A percentile compares a stretch with the other conserved stretches of the same genome.
These are phyloP conservation scores for Andricus curvator DNA, from an alignment of 2,888 invertebrate genomes.

Conservation along the genomic window DNA sequence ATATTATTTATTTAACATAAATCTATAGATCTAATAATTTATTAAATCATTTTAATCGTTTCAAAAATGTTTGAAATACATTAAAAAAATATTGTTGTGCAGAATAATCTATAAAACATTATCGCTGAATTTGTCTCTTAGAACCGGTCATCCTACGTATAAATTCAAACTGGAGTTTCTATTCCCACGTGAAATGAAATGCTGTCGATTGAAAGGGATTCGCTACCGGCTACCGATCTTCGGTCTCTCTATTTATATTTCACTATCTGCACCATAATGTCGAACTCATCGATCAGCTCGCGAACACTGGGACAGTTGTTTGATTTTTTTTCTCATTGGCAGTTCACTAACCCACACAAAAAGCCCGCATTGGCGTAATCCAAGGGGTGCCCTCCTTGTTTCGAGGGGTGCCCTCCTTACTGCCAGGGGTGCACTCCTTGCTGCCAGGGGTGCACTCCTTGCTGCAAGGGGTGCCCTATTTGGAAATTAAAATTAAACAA, in stretches of 20 bases:
- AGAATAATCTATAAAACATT: conserved; percentile 21
- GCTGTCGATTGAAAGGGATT: conserved; percentile 43
- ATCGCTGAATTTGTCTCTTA: conserved; percentile 3
- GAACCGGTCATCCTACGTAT: conserved; percentile 35
- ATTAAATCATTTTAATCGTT: too few species aligned
- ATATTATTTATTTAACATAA: too few species aligned
- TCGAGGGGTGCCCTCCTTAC: too few species aligned
- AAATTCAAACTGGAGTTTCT: conserved; percentile 42
- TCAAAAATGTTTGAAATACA: neutral
- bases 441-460: too few species aligned
- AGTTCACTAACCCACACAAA: conserved; percentile 36
- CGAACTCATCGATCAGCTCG: conserved; percentile 56
- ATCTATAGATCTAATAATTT: too few species aligned
- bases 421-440: too few species aligned
- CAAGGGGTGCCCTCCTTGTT: neutral
- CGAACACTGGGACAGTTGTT: conserved; percentile 21
- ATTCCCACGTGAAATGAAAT: conserved; percentile 43
- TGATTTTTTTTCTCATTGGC: conserved; percentile 31
- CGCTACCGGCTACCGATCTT: conserved; percentile 49
- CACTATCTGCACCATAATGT: conserved; percentile 49
- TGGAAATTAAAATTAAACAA: too few species aligned
- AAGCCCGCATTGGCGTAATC: conserved; percentile 17
- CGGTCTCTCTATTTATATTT: conserved; percentile 52
- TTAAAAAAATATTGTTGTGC: neutral
- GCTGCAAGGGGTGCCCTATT: too few species aligned